Percentiles rank a stretch among this genome's conserved stretches.
Evolutionary conservation across 2,797 vertebrate species (phyloP).

Genomic region (Knipowitschia caucasica): DNA sequence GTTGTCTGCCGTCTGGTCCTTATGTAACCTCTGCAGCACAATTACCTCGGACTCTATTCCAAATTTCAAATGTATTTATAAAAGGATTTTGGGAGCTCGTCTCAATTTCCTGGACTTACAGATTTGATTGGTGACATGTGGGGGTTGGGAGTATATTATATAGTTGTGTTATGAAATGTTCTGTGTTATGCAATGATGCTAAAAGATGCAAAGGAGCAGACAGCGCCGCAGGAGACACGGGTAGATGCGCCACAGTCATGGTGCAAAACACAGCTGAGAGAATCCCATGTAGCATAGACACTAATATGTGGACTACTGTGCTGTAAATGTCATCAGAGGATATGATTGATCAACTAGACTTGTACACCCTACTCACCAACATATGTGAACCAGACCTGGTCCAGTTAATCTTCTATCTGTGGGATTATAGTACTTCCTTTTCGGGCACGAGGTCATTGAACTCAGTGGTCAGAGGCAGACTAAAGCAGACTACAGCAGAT

Average conservation of each 20-base stretch:
- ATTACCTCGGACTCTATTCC: conserved; percentile 17
- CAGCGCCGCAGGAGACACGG: conserved; percentile 33
- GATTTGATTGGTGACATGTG: conserved; percentile 15
- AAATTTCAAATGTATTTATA: conserved; percentile 21
- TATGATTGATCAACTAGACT: too few relatives aligned
- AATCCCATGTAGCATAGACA: not conserved
- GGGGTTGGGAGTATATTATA: conserved; percentile 14
- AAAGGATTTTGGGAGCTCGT: conserved; percentile 28
- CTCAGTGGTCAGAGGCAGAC: not conserved
- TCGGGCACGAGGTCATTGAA: not conserved
- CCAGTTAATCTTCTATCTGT: not conserved
- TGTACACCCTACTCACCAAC: too few relatives aligned
- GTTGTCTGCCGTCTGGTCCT: conserved; percentile 15
- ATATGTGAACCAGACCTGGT: too few relatives aligned
- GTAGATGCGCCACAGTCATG: conserved; percentile 27
- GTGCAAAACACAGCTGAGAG: not conserved
- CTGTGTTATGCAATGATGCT: conserved; percentile 43
- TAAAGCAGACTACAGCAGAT: too few relatives aligned
- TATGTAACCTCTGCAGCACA: conserved; percentile 29
- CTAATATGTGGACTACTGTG: not conserved
- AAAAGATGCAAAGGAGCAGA: conserved; percentile 34
- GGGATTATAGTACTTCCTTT: not conserved
- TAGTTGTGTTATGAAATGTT: conserved; percentile 28
- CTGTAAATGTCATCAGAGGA: too few relatives aligned
- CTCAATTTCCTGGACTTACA: conserved; percentile 30